phyloP scores from a whole-genome alignment of 2,797 vertebrate species.

The Tadarida brasiliensis region DNA sequence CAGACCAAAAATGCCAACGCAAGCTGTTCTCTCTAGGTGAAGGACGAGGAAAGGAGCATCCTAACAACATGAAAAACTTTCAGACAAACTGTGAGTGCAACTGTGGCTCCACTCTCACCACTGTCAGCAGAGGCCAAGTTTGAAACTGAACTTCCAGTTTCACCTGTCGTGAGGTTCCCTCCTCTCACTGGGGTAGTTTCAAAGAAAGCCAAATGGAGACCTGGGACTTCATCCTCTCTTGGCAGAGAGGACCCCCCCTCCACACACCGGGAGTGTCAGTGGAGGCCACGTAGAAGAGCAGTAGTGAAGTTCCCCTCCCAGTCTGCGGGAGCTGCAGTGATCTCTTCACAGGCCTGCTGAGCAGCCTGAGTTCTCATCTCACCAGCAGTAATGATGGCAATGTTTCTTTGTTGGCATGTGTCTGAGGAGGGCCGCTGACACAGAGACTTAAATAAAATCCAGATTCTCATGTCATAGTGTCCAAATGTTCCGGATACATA shows the following conservation, averaged over 20 bases:
- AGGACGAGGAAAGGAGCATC: not conserved
- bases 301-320: not conserved
- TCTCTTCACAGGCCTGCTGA: not conserved
- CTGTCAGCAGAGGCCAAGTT: not conserved
- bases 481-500: not conserved
- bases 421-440: not conserved
- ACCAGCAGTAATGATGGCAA: not conserved
- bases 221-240: not conserved
- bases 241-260: not conserved
- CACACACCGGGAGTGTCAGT: not conserved
- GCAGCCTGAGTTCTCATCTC: not conserved
- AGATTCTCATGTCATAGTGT: not conserved
- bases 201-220: accelerated
- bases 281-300: not conserved
- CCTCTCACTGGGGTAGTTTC: too few relatives aligned
- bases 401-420: not conserved
- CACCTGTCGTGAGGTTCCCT: accelerated
- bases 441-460: not conserved
- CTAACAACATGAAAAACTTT: not conserved
- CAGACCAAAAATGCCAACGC: not conserved
- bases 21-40: not conserved
- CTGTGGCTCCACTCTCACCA: not conserved
- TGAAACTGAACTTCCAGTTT: not conserved
- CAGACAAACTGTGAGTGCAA: not conserved
- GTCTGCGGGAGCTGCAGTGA: not conserved